Conservation (phyloP, 2,797 vertebrate genomes). For the Hypotaenidia philippensis region DNA sequence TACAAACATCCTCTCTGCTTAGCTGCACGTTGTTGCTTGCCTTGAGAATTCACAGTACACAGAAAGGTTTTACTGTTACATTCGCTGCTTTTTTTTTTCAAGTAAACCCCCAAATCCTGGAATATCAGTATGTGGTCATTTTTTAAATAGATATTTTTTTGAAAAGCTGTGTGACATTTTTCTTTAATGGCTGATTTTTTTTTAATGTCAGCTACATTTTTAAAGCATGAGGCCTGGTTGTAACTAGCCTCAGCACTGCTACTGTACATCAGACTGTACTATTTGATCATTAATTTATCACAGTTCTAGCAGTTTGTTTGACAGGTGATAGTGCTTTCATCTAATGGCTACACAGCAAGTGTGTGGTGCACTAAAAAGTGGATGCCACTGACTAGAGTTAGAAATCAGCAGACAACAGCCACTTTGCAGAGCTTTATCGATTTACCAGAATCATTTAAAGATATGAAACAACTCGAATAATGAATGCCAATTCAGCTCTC, state of each 20-base stretch:
- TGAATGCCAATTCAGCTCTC: constrained; percentile 68
- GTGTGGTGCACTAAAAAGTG: constrained; percentile 76
- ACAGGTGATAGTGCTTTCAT: constrained; percentile 94
- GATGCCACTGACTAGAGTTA: constrained; percentile 73
- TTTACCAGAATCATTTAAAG: constrained; percentile 78
- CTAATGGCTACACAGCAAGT: constrained; percentile 87
- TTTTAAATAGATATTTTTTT: constrained; percentile 79
- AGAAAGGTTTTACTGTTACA: not conserved
- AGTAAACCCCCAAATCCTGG: constrained; percentile 4
- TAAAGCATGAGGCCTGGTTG: constrained; percentile 85
- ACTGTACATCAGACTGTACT: constrained; percentile 86
- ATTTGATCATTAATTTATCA: constrained; percentile 99
- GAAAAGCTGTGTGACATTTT: constrained; percentile 83
- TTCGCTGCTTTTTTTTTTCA: not conserved
- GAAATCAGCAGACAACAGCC: constrained; percentile 76
- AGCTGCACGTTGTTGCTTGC: not conserved
- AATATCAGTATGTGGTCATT: constrained; percentile 79
- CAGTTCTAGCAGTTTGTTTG: constrained; percentile 96
- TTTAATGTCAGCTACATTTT: constrained; percentile 88
- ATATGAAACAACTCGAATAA: constrained; percentile 69
- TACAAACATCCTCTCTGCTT: constrained; percentile 47
- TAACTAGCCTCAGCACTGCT: constrained; percentile 86
- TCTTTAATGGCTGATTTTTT: constrained; percentile 86
- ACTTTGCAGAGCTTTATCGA: constrained; percentile 78
- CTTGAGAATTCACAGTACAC: constrained; percentile 9